These are phyloP conservation scores for Eucidaris tribuloides DNA, from an alignment of 35 echinoderm and acorn worm genomes.

Conservation along the genomic window DNA sequence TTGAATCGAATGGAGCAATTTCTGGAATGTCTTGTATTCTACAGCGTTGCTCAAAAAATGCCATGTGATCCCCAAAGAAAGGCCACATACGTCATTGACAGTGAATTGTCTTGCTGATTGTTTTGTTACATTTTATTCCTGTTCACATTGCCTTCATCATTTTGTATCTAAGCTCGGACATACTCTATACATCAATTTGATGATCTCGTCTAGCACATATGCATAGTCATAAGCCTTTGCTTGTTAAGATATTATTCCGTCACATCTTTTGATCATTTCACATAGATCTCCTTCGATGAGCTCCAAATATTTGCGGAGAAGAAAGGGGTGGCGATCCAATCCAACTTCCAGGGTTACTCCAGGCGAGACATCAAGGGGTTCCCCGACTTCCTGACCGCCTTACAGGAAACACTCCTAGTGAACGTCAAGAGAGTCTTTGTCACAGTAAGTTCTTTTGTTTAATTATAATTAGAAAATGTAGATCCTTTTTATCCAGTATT, in stretches of 20 bases:
- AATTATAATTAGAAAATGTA: no score
- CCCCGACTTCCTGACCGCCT: conserved; percentile 35
- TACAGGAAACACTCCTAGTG: conserved; percentile 73
- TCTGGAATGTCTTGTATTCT: no score
- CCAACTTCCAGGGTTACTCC: conserved; percentile 66
- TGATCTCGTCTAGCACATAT: background rate
- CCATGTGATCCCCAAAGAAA: no score
- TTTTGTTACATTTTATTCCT: no score
- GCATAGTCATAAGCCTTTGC: background rate
- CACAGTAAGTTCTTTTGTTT: conserved; percentile 44
- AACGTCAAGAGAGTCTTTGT: conserved; percentile 89
- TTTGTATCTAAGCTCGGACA: no score
- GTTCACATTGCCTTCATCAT: no score
- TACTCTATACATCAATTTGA: background rate
- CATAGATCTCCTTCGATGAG: conserved; percentile 78
- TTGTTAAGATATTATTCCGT: background rate
- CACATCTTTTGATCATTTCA: background rate
- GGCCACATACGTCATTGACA: no score
- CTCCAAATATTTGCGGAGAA: conserved; percentile 66
- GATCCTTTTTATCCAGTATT: no score
- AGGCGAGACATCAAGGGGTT: conserved; percentile 44
- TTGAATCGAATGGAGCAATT: no score
- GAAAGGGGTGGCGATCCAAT: conserved; percentile 58
- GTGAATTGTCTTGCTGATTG: no score
- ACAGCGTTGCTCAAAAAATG: no score